phyloP scores from a whole-genome alignment of 2,797 vertebrate genomes.

The Malacoraja senta region DNA sequence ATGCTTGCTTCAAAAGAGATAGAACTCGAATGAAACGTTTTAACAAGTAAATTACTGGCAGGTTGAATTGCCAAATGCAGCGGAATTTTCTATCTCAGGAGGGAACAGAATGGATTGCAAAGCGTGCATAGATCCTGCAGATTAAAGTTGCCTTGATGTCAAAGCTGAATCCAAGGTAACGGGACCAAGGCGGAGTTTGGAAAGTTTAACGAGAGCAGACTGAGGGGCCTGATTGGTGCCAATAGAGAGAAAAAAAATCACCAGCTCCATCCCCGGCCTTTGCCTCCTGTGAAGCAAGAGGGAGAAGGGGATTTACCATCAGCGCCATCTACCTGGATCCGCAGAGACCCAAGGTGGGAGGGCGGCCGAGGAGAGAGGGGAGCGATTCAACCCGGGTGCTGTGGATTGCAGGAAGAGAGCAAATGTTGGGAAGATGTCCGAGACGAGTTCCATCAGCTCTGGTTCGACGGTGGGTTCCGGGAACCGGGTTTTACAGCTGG shows the following conservation, averaged over 20 bases:
- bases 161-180: slow-evolving; percentile 47
- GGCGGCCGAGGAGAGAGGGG: no score
- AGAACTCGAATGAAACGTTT: background rate
- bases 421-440: slow-evolving; percentile 42
- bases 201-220: slow-evolving; percentile 43
- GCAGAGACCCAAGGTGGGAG: background rate
- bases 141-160: background rate
- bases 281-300: slow-evolving; percentile 41
- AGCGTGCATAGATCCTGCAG: background rate
- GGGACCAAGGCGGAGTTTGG: slow-evolving; percentile 49
- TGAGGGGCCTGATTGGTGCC: slow-evolving; percentile 39
- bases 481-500: slow-evolving; percentile 46
- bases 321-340: background rate
- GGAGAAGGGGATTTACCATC: background rate
- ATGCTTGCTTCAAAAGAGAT: background rate
- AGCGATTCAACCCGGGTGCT: background rate
- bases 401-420: background rate
- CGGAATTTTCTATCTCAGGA: background rate
- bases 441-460: slow-evolving; percentile 40
- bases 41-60: background rate
- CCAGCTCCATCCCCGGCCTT: background rate
- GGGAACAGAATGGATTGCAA: background rate
- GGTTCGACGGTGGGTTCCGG: slow-evolving; percentile 29
- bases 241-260: slow-evolving; percentile 17
- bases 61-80: background rate